Evolutionary conservation across 2,888 invertebrate genomes (phyloP).

Genomic region (Blastobasis adustella): DNA sequence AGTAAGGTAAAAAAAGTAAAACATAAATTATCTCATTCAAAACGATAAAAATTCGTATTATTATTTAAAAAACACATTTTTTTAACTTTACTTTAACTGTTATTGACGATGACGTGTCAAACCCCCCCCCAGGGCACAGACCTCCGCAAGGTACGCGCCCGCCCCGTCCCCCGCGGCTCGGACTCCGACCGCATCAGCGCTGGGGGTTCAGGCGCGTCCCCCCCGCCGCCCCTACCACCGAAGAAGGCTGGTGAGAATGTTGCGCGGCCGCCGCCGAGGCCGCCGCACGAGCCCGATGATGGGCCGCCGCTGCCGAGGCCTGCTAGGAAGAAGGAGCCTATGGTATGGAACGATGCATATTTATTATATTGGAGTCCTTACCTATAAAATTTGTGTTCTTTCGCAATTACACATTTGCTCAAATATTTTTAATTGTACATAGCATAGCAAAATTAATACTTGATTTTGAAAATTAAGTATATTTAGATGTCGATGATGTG

Average conservation of each 20-base stretch:
- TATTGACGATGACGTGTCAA: not conserved
- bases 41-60: too few relatives aligned
- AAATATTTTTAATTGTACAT: too few relatives aligned
- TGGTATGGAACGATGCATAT: slow-evolving; percentile 22
- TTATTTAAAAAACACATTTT: not conserved
- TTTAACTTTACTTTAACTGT: not conserved
- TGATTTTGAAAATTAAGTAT: too few relatives aligned
- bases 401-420: too few relatives aligned
- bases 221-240: slow-evolving; percentile 81
- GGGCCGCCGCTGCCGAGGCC: slow-evolving; percentile 58
- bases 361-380: too few relatives aligned
- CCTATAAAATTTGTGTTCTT: too few relatives aligned
- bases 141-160: slow-evolving; percentile 39
- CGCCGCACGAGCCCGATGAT: slow-evolving; percentile 69
- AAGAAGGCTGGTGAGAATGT: slow-evolving; percentile 52
- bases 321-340: slow-evolving; percentile 50
- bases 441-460: too few relatives aligned
- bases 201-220: slow-evolving; percentile 45
- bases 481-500: too few relatives aligned
- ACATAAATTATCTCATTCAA: too few relatives aligned
- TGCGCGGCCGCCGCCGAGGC: slow-evolving; percentile 77
- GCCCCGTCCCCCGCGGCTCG: slow-evolving; percentile 40
- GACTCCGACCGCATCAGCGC: slow-evolving; percentile 25
- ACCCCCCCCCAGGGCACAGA: slow-evolving; percentile 37
- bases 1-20: too few relatives aligned